phyloP scores from a whole-genome alignment of 2,888 invertebrate species.

The Rhamphomyia laevipes region DNA sequence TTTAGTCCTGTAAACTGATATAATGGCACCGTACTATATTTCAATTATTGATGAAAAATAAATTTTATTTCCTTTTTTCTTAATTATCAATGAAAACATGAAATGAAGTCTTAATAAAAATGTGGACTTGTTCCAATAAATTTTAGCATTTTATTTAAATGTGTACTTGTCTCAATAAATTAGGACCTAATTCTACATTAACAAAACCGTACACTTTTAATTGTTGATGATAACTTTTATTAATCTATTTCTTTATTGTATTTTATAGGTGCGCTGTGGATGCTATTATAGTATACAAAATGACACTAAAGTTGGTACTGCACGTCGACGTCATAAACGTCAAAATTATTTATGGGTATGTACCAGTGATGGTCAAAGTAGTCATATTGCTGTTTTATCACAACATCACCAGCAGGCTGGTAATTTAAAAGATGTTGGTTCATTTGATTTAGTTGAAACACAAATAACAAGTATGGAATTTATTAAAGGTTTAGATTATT shows the following conservation, averaged over 20 bases:
- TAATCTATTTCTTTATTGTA: slow-evolving; percentile 4
- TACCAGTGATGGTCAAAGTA: slow-evolving; percentile 64
- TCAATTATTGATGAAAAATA: too few relatives aligned
- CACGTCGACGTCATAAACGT: slow-evolving; percentile 50
- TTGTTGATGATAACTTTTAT: too few relatives aligned
- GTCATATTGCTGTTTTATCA: slow-evolving; percentile 67
- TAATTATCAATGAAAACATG: too few relatives aligned
- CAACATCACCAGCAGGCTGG: slow-evolving; percentile 61
- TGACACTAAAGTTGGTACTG: slow-evolving; percentile 42
- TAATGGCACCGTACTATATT: too few relatives aligned
- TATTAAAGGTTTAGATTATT: slow-evolving; percentile 52
- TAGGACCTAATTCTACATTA: too few relatives aligned
- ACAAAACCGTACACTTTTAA: too few relatives aligned
- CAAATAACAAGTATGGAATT: slow-evolving; percentile 75
- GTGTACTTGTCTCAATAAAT: too few relatives aligned
- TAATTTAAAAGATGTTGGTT: slow-evolving; percentile 58
- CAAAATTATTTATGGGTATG: slow-evolving; percentile 86
- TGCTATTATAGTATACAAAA: slow-evolving; percentile 70
- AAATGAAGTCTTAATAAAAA: too few relatives aligned
- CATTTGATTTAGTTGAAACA: slow-evolving; percentile 69
- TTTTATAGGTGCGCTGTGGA: slow-evolving; percentile 69
- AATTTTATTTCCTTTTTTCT: too few relatives aligned
- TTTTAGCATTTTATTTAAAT: too few relatives aligned
- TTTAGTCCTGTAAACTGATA: too few relatives aligned
- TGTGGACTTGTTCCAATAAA: too few relatives aligned